Base-by-base conservation (phyloP, 2,113 vertebrate species). In the Dasyornis broadbenti region DNA sequence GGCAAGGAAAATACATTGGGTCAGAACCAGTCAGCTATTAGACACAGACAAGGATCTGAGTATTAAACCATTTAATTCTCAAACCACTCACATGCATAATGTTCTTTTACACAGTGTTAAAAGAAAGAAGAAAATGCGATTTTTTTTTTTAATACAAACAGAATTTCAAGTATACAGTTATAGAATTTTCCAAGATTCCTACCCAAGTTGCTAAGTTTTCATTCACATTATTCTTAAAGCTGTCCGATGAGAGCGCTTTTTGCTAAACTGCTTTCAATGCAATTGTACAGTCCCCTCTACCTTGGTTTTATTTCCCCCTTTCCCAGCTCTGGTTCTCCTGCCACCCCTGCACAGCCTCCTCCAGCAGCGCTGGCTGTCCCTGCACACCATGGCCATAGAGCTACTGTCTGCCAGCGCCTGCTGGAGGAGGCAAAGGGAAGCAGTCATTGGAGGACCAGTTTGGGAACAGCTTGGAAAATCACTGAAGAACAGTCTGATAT, bases 221-320 rank as follows among this genome's bases (percentile, higher is more conserved):
- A 98, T 98, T 98, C 98, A 98, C 98, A 98, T 98, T 98, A 97
- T 98, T 98, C 97, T 98, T 98, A 98, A 98, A 98, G 98, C 98
- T 98, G 98, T 98, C 97, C 82, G 83, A 97, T 3, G 54, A 98
- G 97, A 97, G 97, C 89, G 31, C 94, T 92, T 97, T 82, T 96
- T 97, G 94, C 95, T 97, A 96, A 97, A 97, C 95, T 96, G 97
- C 91, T 98, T 97, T 96, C 97, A 96, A 96, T 96, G 96, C 93
- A 94, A 96, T 97, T 88, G 94, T 95, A 94, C 97, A 97, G 94
- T 96, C 95, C 93, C 96, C 96, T 95, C 82, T 94, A 64, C 90
- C 92, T 94, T 91, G 85, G 52, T 94, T 90, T 86, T 60, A 47
- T 72, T 54, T 65, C 47, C 85, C 94, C 91, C 80, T 70, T 92